Evolutionary conservation across 2,888 invertebrate genomes (phyloP).

Genomic region (Dione juno): DNA sequence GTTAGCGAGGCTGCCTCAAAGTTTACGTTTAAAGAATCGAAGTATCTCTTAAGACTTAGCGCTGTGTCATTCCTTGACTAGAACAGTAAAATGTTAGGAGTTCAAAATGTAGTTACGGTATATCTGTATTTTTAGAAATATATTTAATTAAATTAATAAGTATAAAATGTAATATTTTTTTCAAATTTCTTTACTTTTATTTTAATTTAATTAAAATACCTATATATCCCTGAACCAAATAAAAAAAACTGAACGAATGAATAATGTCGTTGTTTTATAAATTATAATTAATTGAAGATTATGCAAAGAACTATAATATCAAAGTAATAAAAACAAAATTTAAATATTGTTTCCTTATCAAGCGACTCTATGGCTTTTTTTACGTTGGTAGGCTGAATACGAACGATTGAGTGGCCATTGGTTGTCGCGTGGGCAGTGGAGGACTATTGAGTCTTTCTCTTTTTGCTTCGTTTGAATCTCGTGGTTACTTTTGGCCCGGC

Average conservation of each 20-base stretch:
- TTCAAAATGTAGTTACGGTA: not conserved
- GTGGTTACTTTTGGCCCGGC: conserved; percentile 45
- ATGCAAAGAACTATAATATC: not conserved
- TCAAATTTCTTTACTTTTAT: too few species aligned
- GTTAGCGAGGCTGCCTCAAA: conserved; percentile 70
- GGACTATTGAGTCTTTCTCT: conserved; percentile 73
- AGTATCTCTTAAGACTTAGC: conserved; percentile 78
- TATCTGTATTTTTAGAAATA: not conserved
- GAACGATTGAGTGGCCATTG: conserved; percentile 80
- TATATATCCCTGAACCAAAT: not conserved
- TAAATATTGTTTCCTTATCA: conserved; percentile 19
- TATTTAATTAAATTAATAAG: not conserved
- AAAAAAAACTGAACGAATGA: not conserved
- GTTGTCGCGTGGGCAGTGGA: conserved; percentile 80
- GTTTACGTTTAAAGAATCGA: conserved; percentile 75
- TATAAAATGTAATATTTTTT: too few species aligned
- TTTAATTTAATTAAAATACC: not conserved
- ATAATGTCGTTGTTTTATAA: not conserved
- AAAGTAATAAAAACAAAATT: conserved; percentile 7
- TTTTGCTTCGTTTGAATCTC: conserved; percentile 63
- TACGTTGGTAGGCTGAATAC: conserved; percentile 60
- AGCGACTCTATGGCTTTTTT: conserved; percentile 57
- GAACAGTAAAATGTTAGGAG: conserved; percentile 47
- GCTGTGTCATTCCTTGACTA: conserved; percentile 77
- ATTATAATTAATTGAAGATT: conserved; percentile 3